Conservation (phyloP, 2,888 invertebrate species). For the Loripinus fragilis region DNA sequence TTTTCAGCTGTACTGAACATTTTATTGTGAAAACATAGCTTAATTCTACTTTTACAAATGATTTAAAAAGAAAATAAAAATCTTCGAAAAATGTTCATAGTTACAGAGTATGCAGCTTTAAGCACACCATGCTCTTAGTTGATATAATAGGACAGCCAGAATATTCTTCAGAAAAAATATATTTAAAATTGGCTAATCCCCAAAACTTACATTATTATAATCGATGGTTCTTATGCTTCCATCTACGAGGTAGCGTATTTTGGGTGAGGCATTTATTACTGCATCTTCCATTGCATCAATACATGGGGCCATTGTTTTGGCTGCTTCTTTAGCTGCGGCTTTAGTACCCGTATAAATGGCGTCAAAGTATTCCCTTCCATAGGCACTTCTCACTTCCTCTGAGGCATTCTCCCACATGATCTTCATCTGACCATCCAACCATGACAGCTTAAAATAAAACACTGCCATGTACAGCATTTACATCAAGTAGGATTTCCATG, state of each 20-base stretch:
- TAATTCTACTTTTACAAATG: no score
- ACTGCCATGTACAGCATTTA: no score
- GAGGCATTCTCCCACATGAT: constrained; percentile 61
- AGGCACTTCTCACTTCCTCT: constrained; percentile 64
- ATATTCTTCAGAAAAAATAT: no score
- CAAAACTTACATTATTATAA: constrained; percentile 70
- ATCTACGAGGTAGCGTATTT: constrained; percentile 67
- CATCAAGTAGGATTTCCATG: no score
- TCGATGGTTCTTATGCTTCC: constrained; percentile 69
- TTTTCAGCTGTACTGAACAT: no score
- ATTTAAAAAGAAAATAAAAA: no score
- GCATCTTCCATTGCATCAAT: constrained; percentile 73
- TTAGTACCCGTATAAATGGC: constrained; percentile 47
- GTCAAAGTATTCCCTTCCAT: constrained; percentile 65
- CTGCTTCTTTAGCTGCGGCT: constrained; percentile 47
- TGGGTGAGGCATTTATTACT: constrained; percentile 57
- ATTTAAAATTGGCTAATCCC: no score
- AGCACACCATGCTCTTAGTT: no score
- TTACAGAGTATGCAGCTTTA: no score
- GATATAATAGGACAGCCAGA: no score
- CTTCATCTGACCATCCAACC: constrained; percentile 62
- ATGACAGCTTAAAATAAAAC: constrained; percentile 48
- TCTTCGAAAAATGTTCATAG: no score
- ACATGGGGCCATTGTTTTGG: constrained; percentile 61
- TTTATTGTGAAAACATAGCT: no score